Conservation (phyloP, 2,113 vertebrate genomes). For the Seriola quinqueradiata region DNA sequence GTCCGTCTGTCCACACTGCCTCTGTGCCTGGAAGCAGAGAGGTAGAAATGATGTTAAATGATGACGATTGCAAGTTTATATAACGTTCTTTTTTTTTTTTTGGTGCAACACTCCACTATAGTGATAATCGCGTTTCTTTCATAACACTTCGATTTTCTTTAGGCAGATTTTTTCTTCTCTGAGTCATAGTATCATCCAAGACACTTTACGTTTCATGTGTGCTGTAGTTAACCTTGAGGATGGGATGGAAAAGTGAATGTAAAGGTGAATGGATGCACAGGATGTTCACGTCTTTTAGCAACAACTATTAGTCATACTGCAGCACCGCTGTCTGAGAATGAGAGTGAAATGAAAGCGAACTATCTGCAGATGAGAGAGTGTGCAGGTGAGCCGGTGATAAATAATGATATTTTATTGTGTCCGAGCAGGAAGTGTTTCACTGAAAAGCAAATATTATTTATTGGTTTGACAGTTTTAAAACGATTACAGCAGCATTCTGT, state of each 20-base stretch:
- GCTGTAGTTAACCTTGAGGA: background rate
- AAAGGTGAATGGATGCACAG: conserved; percentile 24
- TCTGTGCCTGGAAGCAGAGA: conserved; percentile 32
- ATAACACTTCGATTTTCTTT: background rate
- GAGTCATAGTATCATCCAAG: background rate
- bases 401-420: conserved; percentile 4
- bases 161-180: background rate
- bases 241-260: background rate
- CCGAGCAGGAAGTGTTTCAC: background rate
- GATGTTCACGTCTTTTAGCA: conserved; percentile 43
- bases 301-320: conserved; percentile 26
- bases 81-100: background rate
- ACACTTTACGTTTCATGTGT: background rate
- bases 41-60: conserved; percentile 31
- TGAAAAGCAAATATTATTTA: too few species aligned
- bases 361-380: background rate
- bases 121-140: conserved; percentile 10
- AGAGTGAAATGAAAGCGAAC: background rate
- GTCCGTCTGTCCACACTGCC: background rate
- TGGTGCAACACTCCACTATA: background rate
- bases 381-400: background rate
- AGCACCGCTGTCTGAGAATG: conserved; percentile 5
- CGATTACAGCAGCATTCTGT: too few species aligned
- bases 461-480: too few species aligned
- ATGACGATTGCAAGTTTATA: conserved; percentile 49